phyloP scores from a whole-genome alignment of 1,140 invertebrate genomes.

The Amphibalanus amphitrite region DNA sequence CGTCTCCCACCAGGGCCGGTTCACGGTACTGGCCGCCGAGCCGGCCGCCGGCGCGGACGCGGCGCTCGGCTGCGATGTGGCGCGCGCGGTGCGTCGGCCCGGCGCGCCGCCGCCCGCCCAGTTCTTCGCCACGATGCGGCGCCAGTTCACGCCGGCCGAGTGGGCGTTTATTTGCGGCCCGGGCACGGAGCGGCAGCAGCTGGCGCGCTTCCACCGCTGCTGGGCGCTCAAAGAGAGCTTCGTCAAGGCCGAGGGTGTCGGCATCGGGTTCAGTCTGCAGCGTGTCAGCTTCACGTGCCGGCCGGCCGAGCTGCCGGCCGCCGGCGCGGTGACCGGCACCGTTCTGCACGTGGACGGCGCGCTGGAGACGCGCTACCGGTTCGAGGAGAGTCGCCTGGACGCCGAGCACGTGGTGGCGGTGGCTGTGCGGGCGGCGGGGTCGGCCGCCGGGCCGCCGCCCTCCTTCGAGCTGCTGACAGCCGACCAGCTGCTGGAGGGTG shows the following conservation, averaged over 20 bases:
- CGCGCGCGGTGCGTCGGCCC: slow-evolving; percentile 38
- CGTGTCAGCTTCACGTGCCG: slow-evolving; percentile 54
- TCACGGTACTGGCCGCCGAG: slow-evolving; percentile 59
- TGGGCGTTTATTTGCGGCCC: slow-evolving; percentile 49
- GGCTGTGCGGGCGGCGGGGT: slow-evolving; percentile 27
- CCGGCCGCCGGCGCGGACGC: slow-evolving; percentile 8
- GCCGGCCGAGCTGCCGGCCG: slow-evolving; percentile 28
- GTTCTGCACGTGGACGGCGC: slow-evolving; percentile 41
- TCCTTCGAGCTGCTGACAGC: too few species aligned
- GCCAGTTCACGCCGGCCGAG: slow-evolving; percentile 58
- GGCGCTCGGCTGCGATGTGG: slow-evolving; percentile 34
- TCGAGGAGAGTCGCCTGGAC: slow-evolving; percentile 74
- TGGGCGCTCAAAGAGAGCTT: slow-evolving; percentile 95
- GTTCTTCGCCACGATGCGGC: slow-evolving; percentile 71
- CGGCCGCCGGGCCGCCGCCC: too few species aligned
- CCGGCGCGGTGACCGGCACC: slow-evolving; percentile 42
- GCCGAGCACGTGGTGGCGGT: slow-evolving; percentile 61
- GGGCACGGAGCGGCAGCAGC: slow-evolving; percentile 30
- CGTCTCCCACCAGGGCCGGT: slow-evolving; percentile 79
- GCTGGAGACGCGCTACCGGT: slow-evolving; percentile 48
- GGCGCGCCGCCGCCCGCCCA: slow-evolving; percentile 38
- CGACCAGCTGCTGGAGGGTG: too few species aligned
- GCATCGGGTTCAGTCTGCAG: slow-evolving; percentile 56
- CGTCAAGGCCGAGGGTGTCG: slow-evolving; percentile 73
- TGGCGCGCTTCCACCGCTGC: slow-evolving; percentile 60